Conservation (phyloP, 2,888 invertebrate species). For the Drosophila meridiana region DNA sequence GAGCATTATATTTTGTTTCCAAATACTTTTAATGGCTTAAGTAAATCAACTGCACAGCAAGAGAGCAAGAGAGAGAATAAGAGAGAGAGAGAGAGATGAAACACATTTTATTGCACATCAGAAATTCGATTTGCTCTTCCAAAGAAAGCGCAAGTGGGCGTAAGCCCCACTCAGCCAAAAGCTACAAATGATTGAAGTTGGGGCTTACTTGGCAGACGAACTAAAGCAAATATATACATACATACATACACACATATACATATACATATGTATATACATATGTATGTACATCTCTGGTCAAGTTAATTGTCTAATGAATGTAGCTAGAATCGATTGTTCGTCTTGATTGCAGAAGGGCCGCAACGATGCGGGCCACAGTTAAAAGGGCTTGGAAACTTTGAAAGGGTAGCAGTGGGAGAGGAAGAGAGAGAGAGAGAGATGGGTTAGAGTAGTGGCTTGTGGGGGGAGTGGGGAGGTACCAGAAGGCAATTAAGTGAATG, state of each 20-base stretch:
- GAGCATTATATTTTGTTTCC: constrained; percentile 36
- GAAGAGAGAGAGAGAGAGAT: neutral
- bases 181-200: neutral
- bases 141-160: constrained; percentile 72
- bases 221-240: constrained; percentile 14
- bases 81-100: neutral
- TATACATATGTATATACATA: neutral
- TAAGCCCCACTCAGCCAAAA: constrained; percentile 8
- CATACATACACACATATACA: neutral
- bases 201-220: neutral
- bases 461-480: neutral
- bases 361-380: constrained; percentile 46
- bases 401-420: neutral
- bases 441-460: neutral
- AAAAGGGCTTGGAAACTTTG: neutral
- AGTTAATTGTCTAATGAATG: constrained; percentile 69
- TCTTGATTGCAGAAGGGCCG: constrained; percentile 54
- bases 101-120: constrained; percentile 14
- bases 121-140: constrained; percentile 19
- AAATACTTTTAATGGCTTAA: constrained; percentile 48
- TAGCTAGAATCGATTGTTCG: constrained; percentile 49
- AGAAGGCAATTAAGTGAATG: constrained; percentile 8
- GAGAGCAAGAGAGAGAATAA: neutral
- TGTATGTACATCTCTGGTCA: constrained; percentile 5
- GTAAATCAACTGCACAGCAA: constrained; percentile 39